Evolutionary conservation across 2,797 vertebrate genomes (phyloP), one percentile per base, ranked within the genome.

Genomic region (Acipenser transmontanus): DNA sequence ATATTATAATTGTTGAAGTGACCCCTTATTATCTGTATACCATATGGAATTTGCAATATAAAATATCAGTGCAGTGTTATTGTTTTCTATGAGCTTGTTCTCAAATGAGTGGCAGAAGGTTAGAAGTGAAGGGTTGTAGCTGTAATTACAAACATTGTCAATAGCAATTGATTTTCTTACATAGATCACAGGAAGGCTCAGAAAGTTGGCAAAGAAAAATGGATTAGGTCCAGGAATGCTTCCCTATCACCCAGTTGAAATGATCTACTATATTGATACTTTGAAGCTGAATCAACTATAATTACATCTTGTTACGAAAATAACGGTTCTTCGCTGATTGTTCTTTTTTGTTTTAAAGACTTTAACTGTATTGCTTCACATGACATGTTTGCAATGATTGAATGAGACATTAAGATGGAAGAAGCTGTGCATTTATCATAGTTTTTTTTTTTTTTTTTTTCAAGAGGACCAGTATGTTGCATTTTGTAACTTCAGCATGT

Each of bases 121-220:
- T 71, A 59, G 67, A 61, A 78, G 81, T 80, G 85, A 86, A 85
- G 84, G 78, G 84, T 90, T 91, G 91, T 89, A 93, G 91, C 92
- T 90, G 88, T 91, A 92, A 94, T 93, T 93, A 93, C 84, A 81
- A 60, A 75, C 72, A 74, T 73, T 85, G 88, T 90, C 89, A 87
- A 93, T 93, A 88, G 69, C 60, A 76, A 92, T 93, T 80, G 91
- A 93, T 93, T 78, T 73, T 61, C 65, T 75, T 65, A 54, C 49
- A 20, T 7, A 0, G 63, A 73, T 77, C 59, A 11, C 69, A 80
- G 73, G 66, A 74, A 78, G 80, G 14, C 12, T 65, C 68, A 67
- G 65, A 75, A 79, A 65, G 52, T 34, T n/a, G 34, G 52, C 34
- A 17, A n/a, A 6, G 34, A 7, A 9, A 17, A 48, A 14, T 10